These are phyloP conservation scores for Atta colombica DNA, from an alignment of 1,140 invertebrate species.

Conservation along the genomic window DNA sequence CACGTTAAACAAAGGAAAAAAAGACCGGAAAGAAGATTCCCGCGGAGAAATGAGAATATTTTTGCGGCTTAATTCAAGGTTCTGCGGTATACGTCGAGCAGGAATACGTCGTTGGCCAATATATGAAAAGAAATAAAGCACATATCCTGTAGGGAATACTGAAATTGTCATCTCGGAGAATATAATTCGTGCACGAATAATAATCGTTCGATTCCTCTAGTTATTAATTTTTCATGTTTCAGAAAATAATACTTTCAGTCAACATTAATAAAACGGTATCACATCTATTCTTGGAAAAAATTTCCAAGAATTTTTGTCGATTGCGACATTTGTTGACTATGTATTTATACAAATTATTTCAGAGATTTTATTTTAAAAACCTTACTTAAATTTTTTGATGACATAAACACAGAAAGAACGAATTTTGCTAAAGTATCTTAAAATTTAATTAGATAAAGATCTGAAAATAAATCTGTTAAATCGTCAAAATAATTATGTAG, in stretches of 20 bases:
- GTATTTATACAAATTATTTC: background rate
- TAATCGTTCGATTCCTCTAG: background rate
- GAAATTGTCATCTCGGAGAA: constrained; percentile 45
- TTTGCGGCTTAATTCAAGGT: constrained; percentile 41
- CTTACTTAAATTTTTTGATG: background rate
- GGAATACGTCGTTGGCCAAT: background rate
- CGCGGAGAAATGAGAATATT: constrained; percentile 21
- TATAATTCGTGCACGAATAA: constrained; percentile 45
- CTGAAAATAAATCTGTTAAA: too few relatives aligned
- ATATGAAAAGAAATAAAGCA: constrained; percentile 39
- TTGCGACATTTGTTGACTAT: background rate
- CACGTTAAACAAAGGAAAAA: background rate
- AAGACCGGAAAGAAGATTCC: background rate
- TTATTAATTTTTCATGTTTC: constrained; percentile 38
- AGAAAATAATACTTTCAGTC: constrained; percentile 5
- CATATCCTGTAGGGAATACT: background rate
- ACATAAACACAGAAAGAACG: background rate
- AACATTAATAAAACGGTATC: constrained; percentile 19
- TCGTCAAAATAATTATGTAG: too few relatives aligned
- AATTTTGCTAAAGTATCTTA: too few relatives aligned
- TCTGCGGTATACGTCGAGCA: background rate
- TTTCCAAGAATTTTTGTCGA: background rate
- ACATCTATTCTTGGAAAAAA: background rate
- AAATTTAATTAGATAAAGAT: too few relatives aligned
- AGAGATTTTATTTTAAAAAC: background rate